These are phyloP conservation scores for Aradophagus sp. DNA, from an alignment of 1,140 invertebrate species.

Conservation along the genomic window DNA sequence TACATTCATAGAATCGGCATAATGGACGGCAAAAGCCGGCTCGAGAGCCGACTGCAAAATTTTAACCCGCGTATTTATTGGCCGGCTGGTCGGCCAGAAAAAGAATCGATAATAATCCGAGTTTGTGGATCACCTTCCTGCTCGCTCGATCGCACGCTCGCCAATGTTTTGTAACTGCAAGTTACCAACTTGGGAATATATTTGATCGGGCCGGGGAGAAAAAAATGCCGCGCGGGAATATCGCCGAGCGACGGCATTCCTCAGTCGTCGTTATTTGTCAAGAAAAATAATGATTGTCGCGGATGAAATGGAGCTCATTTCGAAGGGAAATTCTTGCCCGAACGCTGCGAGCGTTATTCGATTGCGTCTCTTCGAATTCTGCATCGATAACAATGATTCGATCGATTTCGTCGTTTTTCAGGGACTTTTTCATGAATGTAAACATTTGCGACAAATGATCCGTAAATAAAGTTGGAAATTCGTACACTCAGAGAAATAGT, in stretches of 20 bases:
- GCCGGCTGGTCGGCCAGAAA: conserved; percentile 12
- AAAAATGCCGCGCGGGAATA: conserved; percentile 45
- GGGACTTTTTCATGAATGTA: too few species aligned
- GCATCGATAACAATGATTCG: too few species aligned
- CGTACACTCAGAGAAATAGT: too few species aligned
- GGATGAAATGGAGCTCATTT: conserved; percentile 39
- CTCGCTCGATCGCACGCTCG: conserved; percentile 8
- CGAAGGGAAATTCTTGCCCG: conserved; percentile 29
- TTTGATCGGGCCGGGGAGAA: conserved; percentile 25
- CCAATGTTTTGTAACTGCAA: conserved; percentile 50
- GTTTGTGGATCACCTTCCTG: conserved; percentile 48
- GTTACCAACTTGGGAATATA: conserved; percentile 54
- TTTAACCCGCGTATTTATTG: conserved; percentile 62
- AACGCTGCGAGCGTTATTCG: too few species aligned
- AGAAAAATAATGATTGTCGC: conserved; percentile 43
- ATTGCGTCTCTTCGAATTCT: too few species aligned
- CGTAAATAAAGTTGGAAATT: too few species aligned
- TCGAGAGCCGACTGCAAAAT: conserved; percentile 36
- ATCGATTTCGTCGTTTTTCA: too few species aligned
- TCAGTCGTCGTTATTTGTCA: conserved; percentile 48
- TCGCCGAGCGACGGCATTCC: conserved; percentile 32
- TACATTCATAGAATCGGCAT: conserved; percentile 43
- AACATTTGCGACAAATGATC: too few species aligned
- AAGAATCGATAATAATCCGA: conserved; percentile 41
- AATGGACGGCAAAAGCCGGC: conserved; percentile 1